Evolutionary conservation across 2,113 vertebrate genomes (phyloP), one percentile per base, ranked within the genome.

Genomic region (Oryzias celebensis): DNA sequence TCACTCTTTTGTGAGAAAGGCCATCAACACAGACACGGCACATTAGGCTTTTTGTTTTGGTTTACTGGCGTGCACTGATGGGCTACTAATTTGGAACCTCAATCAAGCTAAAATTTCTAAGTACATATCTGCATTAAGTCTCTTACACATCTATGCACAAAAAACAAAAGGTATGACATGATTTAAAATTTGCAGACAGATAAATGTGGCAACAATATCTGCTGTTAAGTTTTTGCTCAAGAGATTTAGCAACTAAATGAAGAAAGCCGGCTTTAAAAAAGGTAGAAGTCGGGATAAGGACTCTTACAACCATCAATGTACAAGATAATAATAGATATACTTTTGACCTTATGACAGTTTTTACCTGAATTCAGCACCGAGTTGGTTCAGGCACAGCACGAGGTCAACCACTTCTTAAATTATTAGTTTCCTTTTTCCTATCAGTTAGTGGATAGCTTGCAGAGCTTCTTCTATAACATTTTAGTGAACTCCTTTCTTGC

Each of bases 11-110:
- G 80, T 82, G 50, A 79, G 48, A 7, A n/a, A 68, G 62, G 62
- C 69, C 88, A 89, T 90, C 85, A 68, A 71, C 56, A 46, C 48
- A 48, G 59, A 26, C 71, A 68, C 78, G 84, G 71, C 75, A 59
- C 77, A 75, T 49, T 45, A 65, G 53, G 50, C 43, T 59, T 71
- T 62, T 75, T 60, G 46, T 70, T 75, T 65, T 67, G 57, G 60
- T 55, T 76, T 58, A 70, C 59, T 68, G 52, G 51, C 69, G 78
- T 60, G 61, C 36, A 52, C 8, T 22, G 24, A 26, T 51, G 47
- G 71, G 59, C 60, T 22, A 60, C 52, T 26, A 17, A 62, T 71
- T 68, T 52, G 44, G 28, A 68, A 81, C 81, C 80, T 83, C 70
- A 46, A 58, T 53, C 24, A 49, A 43, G 52, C 61, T 49, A 45